Evolutionary conservation across 2,113 vertebrate species (phyloP).

Genomic region (Chrysemys picta): DNA sequence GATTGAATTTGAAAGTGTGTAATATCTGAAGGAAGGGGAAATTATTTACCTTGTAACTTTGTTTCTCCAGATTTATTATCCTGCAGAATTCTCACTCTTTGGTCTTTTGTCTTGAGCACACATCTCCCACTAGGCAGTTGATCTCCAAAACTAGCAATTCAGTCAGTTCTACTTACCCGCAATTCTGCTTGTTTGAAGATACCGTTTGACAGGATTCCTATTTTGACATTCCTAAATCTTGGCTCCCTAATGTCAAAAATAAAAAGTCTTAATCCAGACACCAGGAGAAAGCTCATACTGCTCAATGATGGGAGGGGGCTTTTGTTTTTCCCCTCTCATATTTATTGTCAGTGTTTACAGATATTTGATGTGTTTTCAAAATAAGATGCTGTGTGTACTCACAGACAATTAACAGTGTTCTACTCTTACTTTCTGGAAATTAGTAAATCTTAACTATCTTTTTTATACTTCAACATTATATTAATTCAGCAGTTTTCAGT

Average conservation of each 20-base stretch:
- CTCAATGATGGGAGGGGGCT: background rate
- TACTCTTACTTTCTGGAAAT: background rate
- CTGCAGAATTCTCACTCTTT: background rate
- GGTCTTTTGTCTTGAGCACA: background rate
- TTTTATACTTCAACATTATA: background rate
- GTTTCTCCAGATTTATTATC: background rate
- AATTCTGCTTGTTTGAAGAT: background rate
- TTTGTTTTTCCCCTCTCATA: background rate
- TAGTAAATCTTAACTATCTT: background rate
- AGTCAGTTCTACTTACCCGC: background rate
- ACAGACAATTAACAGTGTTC: background rate
- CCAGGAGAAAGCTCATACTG: background rate
- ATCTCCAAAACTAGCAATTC: background rate
- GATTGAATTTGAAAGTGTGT: background rate
- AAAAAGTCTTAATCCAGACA: background rate
- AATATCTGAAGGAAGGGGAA: background rate
- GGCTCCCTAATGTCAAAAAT: background rate
- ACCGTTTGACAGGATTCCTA: background rate
- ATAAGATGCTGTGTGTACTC: background rate
- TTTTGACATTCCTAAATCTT: background rate
- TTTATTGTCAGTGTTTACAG: background rate
- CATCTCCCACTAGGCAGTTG: background rate
- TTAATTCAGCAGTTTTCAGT: background rate
- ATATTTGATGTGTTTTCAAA: background rate
- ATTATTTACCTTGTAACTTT: background rate